phyloP scores from a whole-genome alignment of 1,140 invertebrate species.

The Alviniconcha marisindica region DNA sequence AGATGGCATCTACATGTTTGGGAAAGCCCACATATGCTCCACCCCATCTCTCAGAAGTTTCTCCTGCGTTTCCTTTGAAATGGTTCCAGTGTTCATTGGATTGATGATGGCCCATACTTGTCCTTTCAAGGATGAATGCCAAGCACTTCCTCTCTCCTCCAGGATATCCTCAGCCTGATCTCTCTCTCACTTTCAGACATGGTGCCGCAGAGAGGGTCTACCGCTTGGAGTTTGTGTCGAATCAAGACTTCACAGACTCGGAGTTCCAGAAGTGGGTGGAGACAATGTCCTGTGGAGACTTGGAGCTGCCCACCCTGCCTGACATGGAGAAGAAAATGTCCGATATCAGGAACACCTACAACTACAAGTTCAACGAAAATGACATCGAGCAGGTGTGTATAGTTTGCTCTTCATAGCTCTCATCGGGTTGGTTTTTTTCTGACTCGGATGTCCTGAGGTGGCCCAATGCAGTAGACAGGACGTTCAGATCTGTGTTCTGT shows the following conservation, averaged over 20 bases:
- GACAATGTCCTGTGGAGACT: conserved; percentile 85
- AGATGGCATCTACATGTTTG: no score
- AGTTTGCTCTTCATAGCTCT: no score
- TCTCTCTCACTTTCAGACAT: conserved; percentile 83
- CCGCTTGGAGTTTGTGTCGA: conserved; percentile 97
- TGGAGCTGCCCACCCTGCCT: conserved; percentile 89
- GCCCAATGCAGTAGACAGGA: no score
- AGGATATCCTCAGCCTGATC: no score
- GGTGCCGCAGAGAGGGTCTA: conserved; percentile 95
- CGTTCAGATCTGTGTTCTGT: no score
- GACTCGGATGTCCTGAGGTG: no score
- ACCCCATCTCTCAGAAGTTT: no score
- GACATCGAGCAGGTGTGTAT: conserved; percentile 86
- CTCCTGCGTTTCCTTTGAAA: background rate
- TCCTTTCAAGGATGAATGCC: no score
- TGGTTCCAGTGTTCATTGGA: background rate
- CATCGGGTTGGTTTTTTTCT: no score
- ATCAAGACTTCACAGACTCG: conserved; percentile 93
- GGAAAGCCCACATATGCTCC: no score
- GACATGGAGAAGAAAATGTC: conserved; percentile 90
- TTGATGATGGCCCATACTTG: no score
- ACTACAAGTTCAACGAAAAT: conserved; percentile 82
- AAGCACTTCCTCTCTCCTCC: no score
- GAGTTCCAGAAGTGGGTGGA: conserved; percentile 97
- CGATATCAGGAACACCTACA: conserved; percentile 92